A percentile compares a stretch with the other conserved stretches of the same genome.
These are phyloP conservation scores for Bugula neritina DNA, from an alignment of 2,888 invertebrate genomes.

Conservation along the genomic window DNA sequence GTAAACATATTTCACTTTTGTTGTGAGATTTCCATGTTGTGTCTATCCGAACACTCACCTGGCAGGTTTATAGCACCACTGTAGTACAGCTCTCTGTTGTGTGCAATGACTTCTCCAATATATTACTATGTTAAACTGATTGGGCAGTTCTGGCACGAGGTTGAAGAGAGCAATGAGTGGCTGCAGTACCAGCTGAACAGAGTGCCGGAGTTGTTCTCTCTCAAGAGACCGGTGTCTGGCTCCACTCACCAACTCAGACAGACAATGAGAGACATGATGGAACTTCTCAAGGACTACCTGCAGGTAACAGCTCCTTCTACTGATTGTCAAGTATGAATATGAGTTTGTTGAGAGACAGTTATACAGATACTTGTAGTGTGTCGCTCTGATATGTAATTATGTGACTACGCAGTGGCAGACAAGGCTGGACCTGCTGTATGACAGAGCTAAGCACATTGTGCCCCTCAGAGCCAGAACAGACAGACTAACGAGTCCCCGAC, in stretches of 20 bases:
- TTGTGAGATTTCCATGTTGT: too few relatives aligned
- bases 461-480: slow-evolving; percentile 12
- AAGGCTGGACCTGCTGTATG: slow-evolving; percentile 13
- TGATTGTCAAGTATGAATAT: too few relatives aligned
- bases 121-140: not conserved
- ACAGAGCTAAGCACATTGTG: slow-evolving; percentile 17
- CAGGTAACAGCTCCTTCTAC: not conserved
- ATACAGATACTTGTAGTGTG: too few relatives aligned
- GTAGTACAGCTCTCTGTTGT: too few relatives aligned
- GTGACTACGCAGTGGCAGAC: slow-evolving; percentile 17
- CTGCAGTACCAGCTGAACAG: not conserved
- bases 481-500: not conserved
- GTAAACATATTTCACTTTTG: too few relatives aligned
- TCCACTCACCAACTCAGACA: slow-evolving; percentile 4
- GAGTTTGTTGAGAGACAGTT: too few relatives aligned
- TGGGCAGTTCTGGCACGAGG: slow-evolving; percentile 20
- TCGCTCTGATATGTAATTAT: not conserved
- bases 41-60: too few relatives aligned
- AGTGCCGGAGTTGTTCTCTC: not conserved
- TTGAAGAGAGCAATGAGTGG: slow-evolving; percentile 25
- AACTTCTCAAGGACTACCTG: slow-evolving; percentile 6
- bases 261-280: slow-evolving; percentile 21
- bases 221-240: not conserved
- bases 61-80: too few relatives aligned
- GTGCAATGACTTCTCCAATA: not conserved